Percentiles rank a stretch among this genome's conserved stretches.
Conservation (phyloP, 2,113 vertebrate species). For the Taurulus bubalis region DNA sequence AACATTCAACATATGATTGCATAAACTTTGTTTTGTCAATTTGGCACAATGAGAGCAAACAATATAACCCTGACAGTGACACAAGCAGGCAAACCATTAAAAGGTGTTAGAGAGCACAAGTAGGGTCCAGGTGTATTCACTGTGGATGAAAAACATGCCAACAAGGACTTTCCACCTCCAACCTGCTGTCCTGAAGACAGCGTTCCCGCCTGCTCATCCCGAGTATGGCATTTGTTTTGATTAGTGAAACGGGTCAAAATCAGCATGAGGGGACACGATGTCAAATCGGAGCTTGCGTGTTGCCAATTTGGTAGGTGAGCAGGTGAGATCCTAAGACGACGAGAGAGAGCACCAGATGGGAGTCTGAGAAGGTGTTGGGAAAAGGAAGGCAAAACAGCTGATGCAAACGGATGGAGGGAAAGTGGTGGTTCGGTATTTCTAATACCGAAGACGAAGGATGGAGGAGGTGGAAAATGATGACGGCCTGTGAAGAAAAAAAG, state of each 20-base stretch:
- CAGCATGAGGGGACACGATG: background rate
- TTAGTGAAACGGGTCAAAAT: background rate
- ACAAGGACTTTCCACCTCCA: background rate
- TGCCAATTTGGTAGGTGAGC: background rate
- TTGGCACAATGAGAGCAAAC: background rate
- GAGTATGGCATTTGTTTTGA: background rate
- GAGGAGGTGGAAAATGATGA: constrained; percentile 10
- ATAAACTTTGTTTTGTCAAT: constrained; percentile 46
- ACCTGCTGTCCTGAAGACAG: background rate
- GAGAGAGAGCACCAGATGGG: background rate
- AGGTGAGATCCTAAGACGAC: background rate
- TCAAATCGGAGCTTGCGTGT: background rate
- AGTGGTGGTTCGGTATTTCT: background rate
- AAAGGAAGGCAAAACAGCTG: background rate
- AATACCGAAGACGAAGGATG: background rate
- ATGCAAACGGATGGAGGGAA: background rate
- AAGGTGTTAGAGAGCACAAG: background rate
- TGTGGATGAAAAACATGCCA: background rate
- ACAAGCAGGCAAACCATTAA: background rate
- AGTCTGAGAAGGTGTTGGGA: background rate
- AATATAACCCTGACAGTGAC: background rate
- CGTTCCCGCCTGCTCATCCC: background rate
- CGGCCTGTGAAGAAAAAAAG: background rate
- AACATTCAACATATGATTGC: constrained; percentile 38
- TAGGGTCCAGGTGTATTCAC: background rate